Evolutionary conservation across 53 echinoderm and acorn worm genomes (phyloP).

Genomic region (Mesocentrotus franciscanus): DNA sequence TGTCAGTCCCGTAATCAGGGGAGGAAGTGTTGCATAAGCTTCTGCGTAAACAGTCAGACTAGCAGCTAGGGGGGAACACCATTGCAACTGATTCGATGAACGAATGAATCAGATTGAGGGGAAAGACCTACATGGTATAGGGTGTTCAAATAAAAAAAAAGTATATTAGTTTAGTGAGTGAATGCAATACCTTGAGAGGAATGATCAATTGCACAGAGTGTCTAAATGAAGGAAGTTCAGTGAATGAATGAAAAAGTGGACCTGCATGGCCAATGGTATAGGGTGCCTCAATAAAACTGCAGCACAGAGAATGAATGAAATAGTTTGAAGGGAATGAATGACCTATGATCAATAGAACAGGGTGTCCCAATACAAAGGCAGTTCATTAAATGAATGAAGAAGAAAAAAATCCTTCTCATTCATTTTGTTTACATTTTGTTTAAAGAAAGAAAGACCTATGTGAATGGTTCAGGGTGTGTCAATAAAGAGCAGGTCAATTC

Average conservation of each 20-base stretch:
- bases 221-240: neutral
- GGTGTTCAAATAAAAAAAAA: too few species aligned
- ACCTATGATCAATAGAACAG: neutral
- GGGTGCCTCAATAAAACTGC: neutral
- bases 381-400: neutral
- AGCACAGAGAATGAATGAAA: neutral
- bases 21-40: constrained; percentile 62
- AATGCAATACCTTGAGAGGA: neutral
- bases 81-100: neutral
- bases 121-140: neutral
- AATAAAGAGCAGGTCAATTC: neutral
- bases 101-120: neutral
- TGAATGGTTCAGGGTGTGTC: neutral
- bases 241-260: neutral
- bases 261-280: neutral
- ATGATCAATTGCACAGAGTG: neutral
- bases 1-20: constrained; percentile 35
- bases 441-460: neutral
- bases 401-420: too few species aligned
- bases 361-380: neutral
- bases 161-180: too few species aligned
- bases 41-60: constrained; percentile 48
- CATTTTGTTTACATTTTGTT: too few species aligned
- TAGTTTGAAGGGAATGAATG: neutral
- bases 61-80: constrained; percentile 7